A percentile compares a stretch with the other conserved stretches of the same genome.
These are phyloP conservation scores for Trichopria drosophilae DNA, from an alignment of 2,888 invertebrate species.

Conservation along the genomic window DNA sequence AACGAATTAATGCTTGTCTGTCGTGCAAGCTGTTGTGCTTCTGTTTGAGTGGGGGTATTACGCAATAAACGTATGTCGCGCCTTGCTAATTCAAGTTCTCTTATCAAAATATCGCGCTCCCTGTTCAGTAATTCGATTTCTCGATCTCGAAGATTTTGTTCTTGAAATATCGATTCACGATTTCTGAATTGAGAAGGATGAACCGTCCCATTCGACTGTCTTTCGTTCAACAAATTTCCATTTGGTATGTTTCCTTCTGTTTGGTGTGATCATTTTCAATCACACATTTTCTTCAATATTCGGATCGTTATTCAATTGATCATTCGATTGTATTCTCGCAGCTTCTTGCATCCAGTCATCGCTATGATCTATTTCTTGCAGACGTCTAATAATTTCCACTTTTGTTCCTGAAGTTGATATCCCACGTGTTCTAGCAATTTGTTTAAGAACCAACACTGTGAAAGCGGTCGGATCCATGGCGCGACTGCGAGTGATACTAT, in stretches of 20 bases:
- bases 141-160: background rate
- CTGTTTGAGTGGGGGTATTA: background rate
- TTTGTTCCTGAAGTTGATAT: background rate
- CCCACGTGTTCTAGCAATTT: background rate
- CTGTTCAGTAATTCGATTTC: background rate
- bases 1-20: constrained; percentile 11
- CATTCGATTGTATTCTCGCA: background rate
- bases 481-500: too few relatives aligned
- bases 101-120: too few relatives aligned
- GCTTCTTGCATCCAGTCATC: background rate
- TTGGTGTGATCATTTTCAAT: background rate
- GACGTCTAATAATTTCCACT: background rate
- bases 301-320: background rate
- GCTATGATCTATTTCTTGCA: background rate
- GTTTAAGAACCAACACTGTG: background rate
- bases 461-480: background rate
- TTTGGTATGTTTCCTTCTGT: background rate
- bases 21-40: constrained; percentile 1
- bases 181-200: too few relatives aligned
- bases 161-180: too few relatives aligned
- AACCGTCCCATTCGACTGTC: background rate
- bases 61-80: constrained; percentile 1
- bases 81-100: constrained; percentile 8
- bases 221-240: background rate
- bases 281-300: background rate